Percentiles rank a stretch among this genome's conserved stretches.
Evolutionary conservation across 2,888 invertebrate genomes (phyloP).

Genomic region (Agapostemon virescens): DNA sequence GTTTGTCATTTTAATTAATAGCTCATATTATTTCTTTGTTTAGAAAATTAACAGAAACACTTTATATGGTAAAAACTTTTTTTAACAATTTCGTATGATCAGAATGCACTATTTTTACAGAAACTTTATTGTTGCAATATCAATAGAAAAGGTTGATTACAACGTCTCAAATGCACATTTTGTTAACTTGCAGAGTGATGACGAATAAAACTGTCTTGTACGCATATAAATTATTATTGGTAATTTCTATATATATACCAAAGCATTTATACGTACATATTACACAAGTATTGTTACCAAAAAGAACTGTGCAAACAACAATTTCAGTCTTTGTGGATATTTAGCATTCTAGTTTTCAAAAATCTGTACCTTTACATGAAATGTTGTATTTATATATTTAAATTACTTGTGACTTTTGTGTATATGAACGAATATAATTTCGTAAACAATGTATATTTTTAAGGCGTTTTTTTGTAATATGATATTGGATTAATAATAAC

Average conservation of each 20-base stretch:
- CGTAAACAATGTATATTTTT: conserved; percentile 60
- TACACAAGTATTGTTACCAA: conserved; percentile 20
- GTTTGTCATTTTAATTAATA: background rate
- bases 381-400: conserved; percentile 33
- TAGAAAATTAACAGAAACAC: background rate
- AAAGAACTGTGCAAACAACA: conserved; percentile 1
- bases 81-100: background rate
- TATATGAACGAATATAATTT: conserved; percentile 48
- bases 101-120: conserved; percentile 40
- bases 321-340: conserved; percentile 1
- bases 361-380: background rate
- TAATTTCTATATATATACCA: conserved; percentile 25
- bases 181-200: conserved; percentile 14
- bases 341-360: conserved; percentile 15
- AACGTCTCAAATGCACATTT: conserved; percentile 28
- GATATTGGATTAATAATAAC: conserved; percentile 31
- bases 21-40: background rate
- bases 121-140: conserved; percentile 10
- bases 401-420: conserved; percentile 46
- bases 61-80: background rate
- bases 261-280: conserved; percentile 27
- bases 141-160: conserved; percentile 18
- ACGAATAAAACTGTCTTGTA: conserved; percentile 4
- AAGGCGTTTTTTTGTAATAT: conserved; percentile 38
- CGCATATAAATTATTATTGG: conserved; percentile 36